Base-by-base conservation (phyloP, 2,113 vertebrate species). In the Anser cygnoides region DNA sequence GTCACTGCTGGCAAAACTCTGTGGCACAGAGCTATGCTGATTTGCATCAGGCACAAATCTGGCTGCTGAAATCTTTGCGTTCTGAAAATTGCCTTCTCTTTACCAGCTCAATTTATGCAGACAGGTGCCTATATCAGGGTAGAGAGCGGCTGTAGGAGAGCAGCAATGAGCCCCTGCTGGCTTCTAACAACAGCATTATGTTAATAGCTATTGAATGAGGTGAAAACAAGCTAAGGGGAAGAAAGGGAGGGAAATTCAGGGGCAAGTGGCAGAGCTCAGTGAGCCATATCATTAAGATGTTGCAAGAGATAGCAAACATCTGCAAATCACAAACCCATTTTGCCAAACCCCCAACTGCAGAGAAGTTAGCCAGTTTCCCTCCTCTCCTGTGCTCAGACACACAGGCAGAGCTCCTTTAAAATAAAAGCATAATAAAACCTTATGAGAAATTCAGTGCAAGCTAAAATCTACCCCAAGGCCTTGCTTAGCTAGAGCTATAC, bases 191-290 rank as follows among this genome's bases (percentile, higher is more conserved):
- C 25, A 76, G 55, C 57, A 85, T 96, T 94, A 93, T 94, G 85
- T 88, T 96, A 95, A 97, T 85, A 94, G 85, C 83, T 91, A 92
- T 88, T 87, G 89, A 93, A 95, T 83, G 92, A 96, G 55, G 46
- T 90, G 87, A 87, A 95, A 96, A 96, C 93, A 96, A 96, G 73
- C 83, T 92, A 77, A 92, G 57, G 28, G 39, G 76, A 95, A 92
- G 61, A 83, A 79, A 46, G 72, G 81, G 66, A 89, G 61, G 76
- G 81, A 94, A 96, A 94, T 89, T 90, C 66, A 96, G 95, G 83
- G 86, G 61, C 78, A 94, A 95, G 82, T 74, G 79, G 83, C 75
- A 83, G 55, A 78, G 73, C 73, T 74, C 65, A 74, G 79, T 88
- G 79, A 77, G 92, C 68, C 13, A 8, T 57, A 84, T 87, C 70